Conservation (phyloP, 1,140 invertebrate genomes). For the Phymastichus coffea region DNA sequence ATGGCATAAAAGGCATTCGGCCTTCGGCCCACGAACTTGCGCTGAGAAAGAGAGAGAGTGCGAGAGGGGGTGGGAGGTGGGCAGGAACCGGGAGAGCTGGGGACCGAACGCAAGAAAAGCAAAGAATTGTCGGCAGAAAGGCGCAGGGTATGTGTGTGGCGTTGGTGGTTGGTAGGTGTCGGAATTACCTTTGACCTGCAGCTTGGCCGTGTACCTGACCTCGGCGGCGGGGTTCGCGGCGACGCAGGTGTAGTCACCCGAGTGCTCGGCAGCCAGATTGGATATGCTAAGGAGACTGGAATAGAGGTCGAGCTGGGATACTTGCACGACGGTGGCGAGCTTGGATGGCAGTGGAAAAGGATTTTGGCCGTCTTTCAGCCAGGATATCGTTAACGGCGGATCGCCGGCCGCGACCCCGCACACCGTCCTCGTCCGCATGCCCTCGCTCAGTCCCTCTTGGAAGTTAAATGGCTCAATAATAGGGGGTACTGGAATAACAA, state of each 20-base stretch:
- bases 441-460: constrained; percentile 79
- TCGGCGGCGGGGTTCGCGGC: constrained; percentile 77
- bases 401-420: constrained; percentile 83
- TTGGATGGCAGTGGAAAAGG: constrained; percentile 61
- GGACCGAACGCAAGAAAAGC: too few species aligned
- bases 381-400: constrained; percentile 72
- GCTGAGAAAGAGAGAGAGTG: too few species aligned
- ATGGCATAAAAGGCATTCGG: too few species aligned
- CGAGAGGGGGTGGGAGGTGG: too few species aligned
- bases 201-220: constrained; percentile 76
- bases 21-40: too few species aligned
- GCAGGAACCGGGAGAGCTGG: too few species aligned
- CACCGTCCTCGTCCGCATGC: constrained; percentile 79
- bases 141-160: background rate
- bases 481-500: constrained; percentile 74
- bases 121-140: too few species aligned
- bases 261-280: constrained; percentile 71
- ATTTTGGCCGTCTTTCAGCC: constrained; percentile 73
- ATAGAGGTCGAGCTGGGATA: constrained; percentile 72
- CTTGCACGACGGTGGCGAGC: constrained; percentile 63
- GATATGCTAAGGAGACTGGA: constrained; percentile 77
- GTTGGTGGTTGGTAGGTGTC: constrained; percentile 20
- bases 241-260: constrained; percentile 80
- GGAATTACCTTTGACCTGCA: constrained; percentile 83
- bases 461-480: constrained; percentile 83